Percentiles rank a stretch among this genome's conserved stretches.
phyloP scores from a whole-genome alignment of 1,140 invertebrate genomes.

The Psilanteris sp. region DNA sequence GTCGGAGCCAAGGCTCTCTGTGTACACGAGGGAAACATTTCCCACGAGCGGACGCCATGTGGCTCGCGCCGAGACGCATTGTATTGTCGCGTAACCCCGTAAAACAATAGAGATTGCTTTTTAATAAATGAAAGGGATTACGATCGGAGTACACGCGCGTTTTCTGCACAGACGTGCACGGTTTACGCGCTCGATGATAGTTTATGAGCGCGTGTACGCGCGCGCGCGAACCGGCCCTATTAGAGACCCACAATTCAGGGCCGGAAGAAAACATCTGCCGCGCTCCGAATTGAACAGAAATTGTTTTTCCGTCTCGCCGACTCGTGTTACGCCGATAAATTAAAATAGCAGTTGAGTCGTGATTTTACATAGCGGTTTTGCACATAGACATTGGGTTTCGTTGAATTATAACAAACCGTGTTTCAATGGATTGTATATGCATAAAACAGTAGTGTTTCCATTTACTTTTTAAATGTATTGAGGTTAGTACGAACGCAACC shows the following conservation, averaged over 20 bases:
- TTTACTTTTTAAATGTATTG: too few relatives aligned
- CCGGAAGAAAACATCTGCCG: conserved; percentile 50
- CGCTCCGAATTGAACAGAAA: conserved; percentile 22
- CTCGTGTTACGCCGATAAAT: conserved; percentile 6
- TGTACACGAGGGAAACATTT: conserved; percentile 47
- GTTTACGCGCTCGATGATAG: conserved; percentile 50
- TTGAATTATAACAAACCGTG: too few relatives aligned
- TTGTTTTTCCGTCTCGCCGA: conserved; percentile 23
- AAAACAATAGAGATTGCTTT: conserved; percentile 68
- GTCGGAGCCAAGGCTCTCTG: conserved; percentile 5
- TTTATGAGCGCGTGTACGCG: conserved; percentile 46
- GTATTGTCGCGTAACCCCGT: conserved; percentile 61
- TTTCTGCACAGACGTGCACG: conserved; percentile 27
- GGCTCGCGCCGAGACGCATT: conserved; percentile 63
- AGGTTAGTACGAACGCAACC: too few relatives aligned
- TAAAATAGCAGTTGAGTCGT: not conserved
- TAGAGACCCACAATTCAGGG: conserved; percentile 38
- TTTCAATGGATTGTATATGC: too few relatives aligned
- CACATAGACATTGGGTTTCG: too few relatives aligned
- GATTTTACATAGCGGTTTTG: not conserved
- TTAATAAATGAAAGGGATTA: conserved; percentile 70
- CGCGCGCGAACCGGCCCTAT: conserved; percentile 23
- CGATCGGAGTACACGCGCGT: conserved; percentile 50
- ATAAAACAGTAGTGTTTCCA: too few relatives aligned
- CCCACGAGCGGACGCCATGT: conserved; percentile 68